Evolutionary conservation across 2,888 invertebrate genomes (phyloP).

Genomic region (Punctoribates punctum): DNA sequence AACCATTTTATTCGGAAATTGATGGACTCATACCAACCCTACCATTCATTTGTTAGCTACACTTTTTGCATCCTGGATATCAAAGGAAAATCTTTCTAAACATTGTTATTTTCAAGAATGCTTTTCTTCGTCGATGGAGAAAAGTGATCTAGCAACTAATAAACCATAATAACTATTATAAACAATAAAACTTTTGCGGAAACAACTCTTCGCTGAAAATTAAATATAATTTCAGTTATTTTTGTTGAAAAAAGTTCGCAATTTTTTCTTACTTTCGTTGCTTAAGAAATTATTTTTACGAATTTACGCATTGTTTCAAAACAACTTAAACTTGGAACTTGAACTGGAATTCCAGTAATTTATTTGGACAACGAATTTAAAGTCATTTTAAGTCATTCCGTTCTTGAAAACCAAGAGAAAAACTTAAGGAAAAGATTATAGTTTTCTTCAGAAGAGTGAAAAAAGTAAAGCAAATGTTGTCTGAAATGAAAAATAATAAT

Average conservation of each 20-base stretch:
- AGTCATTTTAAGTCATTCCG: too few species aligned
- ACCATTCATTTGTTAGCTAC: background rate
- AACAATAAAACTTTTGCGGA: background rate
- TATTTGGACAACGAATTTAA: too few species aligned
- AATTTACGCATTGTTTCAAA: too few species aligned
- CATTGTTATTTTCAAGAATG: background rate
- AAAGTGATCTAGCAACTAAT: background rate
- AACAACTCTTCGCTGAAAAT: background rate
- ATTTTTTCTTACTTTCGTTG: too few species aligned
- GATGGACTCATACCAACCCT: background rate
- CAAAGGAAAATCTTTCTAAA: background rate
- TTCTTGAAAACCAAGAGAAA: too few species aligned
- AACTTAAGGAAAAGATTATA: too few species aligned
- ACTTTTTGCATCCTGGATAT: background rate
- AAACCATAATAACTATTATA: background rate
- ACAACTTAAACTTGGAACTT: too few species aligned
- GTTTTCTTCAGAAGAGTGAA: background rate
- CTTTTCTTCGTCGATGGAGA: background rate
- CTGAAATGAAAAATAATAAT: background rate
- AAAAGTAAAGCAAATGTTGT: background rate
- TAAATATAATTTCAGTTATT: background rate
- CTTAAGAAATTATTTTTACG: too few species aligned
- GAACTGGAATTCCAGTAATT: too few species aligned
- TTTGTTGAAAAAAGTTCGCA: background rate
- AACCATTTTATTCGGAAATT: background rate